Evolutionary conservation across 2,113 vertebrate genomes (phyloP).

Genomic region (Zosterops hypoxanthus): DNA sequence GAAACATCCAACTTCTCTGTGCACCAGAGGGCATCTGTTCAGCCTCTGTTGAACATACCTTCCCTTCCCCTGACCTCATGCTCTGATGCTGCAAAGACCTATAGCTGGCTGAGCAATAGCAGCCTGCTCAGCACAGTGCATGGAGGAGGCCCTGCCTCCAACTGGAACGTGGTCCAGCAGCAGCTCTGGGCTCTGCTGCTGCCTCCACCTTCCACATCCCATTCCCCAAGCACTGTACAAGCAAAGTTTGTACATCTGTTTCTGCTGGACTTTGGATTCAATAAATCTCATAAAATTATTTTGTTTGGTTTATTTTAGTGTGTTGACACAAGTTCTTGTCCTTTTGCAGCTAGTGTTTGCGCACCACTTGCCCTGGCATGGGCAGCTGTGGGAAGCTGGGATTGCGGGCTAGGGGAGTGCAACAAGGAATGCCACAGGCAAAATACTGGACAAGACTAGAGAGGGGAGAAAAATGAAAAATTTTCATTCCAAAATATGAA

Average conservation of each 20-base stretch:
- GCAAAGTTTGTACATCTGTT: neutral
- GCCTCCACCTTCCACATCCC: neutral
- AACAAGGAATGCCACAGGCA: neutral
- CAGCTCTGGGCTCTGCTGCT: neutral
- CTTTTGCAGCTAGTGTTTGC: neutral
- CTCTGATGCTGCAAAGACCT: neutral
- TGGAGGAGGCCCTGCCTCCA: neutral
- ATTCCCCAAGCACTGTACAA: neutral
- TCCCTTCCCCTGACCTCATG: neutral
- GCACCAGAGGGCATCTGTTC: neutral
- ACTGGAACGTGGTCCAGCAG: neutral
- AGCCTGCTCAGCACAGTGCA: neutral
- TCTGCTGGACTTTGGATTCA: neutral
- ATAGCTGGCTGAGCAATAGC: neutral
- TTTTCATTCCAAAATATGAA: neutral
- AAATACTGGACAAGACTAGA: neutral
- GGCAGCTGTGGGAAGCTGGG: neutral
- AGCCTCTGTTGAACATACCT: neutral
- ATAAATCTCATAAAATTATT: neutral
- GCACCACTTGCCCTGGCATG: neutral
- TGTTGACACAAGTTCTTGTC: neutral
- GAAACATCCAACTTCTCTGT: neutral
- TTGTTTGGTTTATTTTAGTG: neutral
- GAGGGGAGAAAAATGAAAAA: neutral
- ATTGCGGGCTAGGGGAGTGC: neutral